Evolutionary conservation across 2,113 vertebrate species (phyloP).

Genomic region (Tenrec ecaudatus): DNA sequence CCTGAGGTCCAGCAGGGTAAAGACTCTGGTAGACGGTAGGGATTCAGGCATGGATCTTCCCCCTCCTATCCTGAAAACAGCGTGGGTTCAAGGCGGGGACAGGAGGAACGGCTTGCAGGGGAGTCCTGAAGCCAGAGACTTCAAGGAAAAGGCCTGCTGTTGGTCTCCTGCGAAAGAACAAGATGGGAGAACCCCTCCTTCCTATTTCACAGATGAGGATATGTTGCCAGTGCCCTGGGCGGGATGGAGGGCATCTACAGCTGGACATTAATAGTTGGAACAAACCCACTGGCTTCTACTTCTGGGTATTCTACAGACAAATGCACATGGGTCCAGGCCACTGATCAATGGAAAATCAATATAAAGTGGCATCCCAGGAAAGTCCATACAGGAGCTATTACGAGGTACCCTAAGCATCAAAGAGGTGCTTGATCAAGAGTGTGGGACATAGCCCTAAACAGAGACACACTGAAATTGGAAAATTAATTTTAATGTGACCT

Average conservation of each 20-base stretch:
- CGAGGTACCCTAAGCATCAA: not conserved
- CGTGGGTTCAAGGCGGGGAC: not conserved
- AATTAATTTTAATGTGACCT: constrained; percentile 38
- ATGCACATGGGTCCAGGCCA: not conserved
- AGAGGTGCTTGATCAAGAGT: not conserved
- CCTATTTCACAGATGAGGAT: not conserved
- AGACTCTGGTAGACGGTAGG: not conserved
- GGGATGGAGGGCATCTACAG: not conserved
- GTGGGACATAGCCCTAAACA: not conserved
- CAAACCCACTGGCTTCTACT: too few species aligned
- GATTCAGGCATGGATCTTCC: not conserved
- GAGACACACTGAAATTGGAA: not conserved
- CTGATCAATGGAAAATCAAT: not conserved
- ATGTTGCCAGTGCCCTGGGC: not conserved
- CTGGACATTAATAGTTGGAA: too few species aligned
- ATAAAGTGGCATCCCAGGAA: not conserved
- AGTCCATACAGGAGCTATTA: not conserved
- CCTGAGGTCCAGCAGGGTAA: not conserved
- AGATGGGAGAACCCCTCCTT: not conserved
- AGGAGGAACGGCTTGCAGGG: not conserved
- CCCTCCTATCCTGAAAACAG: not conserved
- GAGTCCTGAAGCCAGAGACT: not conserved
- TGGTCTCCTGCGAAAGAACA: not conserved
- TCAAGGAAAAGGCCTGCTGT: not conserved
- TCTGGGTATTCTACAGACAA: not conserved